Percentiles rank a stretch among this genome's conserved stretches.
Evolutionary conservation across 1,140 invertebrate genomes (phyloP).

Genomic region (Drosophila grimshawi): DNA sequence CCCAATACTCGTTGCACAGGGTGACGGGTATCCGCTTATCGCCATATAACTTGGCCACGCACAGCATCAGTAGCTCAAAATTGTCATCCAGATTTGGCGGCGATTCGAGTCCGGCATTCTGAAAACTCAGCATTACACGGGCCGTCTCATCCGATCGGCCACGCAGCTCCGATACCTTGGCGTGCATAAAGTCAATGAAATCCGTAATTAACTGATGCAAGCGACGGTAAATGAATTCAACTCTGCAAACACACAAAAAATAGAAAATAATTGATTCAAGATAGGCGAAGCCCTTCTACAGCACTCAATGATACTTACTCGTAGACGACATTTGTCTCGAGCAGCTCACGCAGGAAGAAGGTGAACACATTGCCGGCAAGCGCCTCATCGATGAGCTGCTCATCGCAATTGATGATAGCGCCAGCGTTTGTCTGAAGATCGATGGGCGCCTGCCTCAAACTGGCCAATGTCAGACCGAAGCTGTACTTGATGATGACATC

Average conservation of each 20-base stretch:
- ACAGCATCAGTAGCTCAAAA: conserved; percentile 93
- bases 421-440: conserved; percentile 58
- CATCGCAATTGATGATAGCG: conserved; percentile 89
- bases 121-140: conserved; percentile 91
- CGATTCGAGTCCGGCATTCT: conserved; percentile 92
- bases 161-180: conserved; percentile 91
- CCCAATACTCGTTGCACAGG: conserved; percentile 93
- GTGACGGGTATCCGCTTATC: conserved; percentile 90
- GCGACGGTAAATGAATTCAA: conserved; percentile 91
- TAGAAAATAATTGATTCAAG: background rate
- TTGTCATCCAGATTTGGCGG: conserved; percentile 90
- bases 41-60: conserved; percentile 91
- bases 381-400: conserved; percentile 90
- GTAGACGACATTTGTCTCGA: conserved; percentile 89
- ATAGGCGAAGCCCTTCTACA: too few species aligned
- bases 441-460: conserved; percentile 86
- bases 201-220: conserved; percentile 95
- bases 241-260: conserved; percentile 22
- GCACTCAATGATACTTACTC: conserved; percentile 86
- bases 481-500: conserved; percentile 91
- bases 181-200: conserved; percentile 96
- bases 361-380: conserved; percentile 93
- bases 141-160: conserved; percentile 95
- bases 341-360: conserved; percentile 89
- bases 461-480: conserved; percentile 92